A percentile compares a stretch with the other conserved stretches of the same genome.
Evolutionary conservation across 2,888 invertebrate genomes (phyloP).

Genomic region (Dascillus cervinus): DNA sequence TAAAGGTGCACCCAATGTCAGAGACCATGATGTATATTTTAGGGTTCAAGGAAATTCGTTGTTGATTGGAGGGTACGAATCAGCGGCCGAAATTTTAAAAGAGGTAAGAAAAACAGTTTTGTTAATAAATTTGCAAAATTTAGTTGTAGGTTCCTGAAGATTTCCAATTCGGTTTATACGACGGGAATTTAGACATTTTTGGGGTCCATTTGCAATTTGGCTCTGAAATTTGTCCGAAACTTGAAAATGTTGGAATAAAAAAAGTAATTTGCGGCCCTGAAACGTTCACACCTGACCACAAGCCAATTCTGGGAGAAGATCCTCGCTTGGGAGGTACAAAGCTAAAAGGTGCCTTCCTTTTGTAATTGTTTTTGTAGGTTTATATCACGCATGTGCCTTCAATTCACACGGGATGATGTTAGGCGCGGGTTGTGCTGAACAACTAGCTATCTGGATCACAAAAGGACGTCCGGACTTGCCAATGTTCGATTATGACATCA

Average conservation of each 20-base stretch:
- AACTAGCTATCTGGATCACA: conserved; percentile 78
- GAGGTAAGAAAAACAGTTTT: no score
- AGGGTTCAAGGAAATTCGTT: conserved; percentile 78
- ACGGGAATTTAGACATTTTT: conserved; percentile 81
- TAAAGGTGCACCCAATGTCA: conserved; percentile 68
- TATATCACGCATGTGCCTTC: conserved; percentile 82
- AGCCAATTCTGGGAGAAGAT: conserved; percentile 76
- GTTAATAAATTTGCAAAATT: no score
- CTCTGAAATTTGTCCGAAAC: conserved; percentile 63
- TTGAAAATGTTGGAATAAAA: conserved; percentile 70
- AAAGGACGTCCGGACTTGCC: conserved; percentile 75
- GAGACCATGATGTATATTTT: conserved; percentile 85
- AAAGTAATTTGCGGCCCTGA: conserved; percentile 87
- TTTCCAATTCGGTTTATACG: conserved; percentile 77
- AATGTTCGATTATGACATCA: conserved; percentile 80
- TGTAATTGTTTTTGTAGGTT: no score
- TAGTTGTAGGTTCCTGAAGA: conserved; percentile 56
- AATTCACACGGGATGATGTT: conserved; percentile 92
- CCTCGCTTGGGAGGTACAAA: conserved; percentile 54
- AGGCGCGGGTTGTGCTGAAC: conserved; percentile 79
- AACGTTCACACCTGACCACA: conserved; percentile 88
- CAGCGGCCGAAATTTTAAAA: conserved; percentile 73
- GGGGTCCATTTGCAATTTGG: conserved; percentile 68
- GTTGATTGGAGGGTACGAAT: conserved; percentile 81
- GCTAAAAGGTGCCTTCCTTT: no score